Base-by-base conservation (phyloP, 2,113 vertebrate genomes). In the Takifugu flavidus region DNA sequence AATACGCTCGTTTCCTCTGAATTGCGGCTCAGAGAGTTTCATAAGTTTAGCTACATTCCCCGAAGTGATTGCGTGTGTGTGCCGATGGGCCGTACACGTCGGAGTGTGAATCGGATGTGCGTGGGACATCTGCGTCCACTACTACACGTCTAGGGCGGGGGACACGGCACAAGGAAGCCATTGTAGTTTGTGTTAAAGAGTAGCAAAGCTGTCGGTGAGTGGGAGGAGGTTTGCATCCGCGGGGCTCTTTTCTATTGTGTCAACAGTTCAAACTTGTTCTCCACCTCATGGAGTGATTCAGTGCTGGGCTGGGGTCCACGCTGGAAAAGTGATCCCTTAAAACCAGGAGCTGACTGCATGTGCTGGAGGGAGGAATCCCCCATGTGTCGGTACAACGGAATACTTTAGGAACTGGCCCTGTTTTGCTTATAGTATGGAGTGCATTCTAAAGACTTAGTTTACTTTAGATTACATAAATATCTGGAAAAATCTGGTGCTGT, bases 151-250 rank as follows among this genome's bases (percentile, higher is more conserved):
- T 53, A 60, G 5, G 28, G 56, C 73, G 70, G 65, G 62, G 67
- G 72, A 84, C 62, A 29, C 47, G 45, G 79, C 64, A 90, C 86
- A 89, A 87, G 86, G 80, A 80, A 12, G 27, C 50, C 60, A 82
- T 82, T 88, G 82, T 89, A 57, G 70, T 60, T 72, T 78, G 65
- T 83, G 74, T 82, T 69, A 62, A 75, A 72, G 75, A 75, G 70
- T 71, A 78, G 82, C 70, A 50, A 56, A 65, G 70, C 72, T 74
- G 39, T 57, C 1, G 2, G 39, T 55, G 79, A 79, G 79, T 85
- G 79, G 78, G 81, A 68, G 78, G 66, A 54, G 78, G 61, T 65
- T 65, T 68, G 74, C 84, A 86, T 82, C 85, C 84, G 83, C 72
- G 70, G 59, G 52, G 27, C 29, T 27, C 42, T 62, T 75, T 82